Conservation (phyloP, 2,113 vertebrate species). For the Urocynchramus pylzowi region DNA sequence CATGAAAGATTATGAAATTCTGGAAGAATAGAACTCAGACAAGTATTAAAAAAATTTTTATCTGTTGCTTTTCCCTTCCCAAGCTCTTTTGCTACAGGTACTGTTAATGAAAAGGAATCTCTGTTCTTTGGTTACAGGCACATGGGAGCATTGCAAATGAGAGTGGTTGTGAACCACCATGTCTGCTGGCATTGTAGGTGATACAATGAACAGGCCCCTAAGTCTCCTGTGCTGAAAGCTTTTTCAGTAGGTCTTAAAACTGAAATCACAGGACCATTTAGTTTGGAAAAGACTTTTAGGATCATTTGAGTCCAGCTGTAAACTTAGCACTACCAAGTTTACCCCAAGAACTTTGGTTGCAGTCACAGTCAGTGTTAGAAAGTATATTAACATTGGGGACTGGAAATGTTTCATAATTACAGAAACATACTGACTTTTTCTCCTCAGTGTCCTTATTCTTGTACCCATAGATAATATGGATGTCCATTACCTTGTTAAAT, state of each 20-base stretch:
- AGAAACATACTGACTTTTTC: not conserved
- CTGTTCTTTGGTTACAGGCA: not conserved
- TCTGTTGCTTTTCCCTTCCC: not conserved
- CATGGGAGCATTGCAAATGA: not conserved
- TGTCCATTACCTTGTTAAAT: not conserved
- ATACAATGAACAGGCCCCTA: not conserved
- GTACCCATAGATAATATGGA: not conserved
- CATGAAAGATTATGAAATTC: not conserved
- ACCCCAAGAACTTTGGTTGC: not conserved
- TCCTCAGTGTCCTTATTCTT: not conserved
- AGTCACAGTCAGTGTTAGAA: not conserved
- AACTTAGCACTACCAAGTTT: not conserved
- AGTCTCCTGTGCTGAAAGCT: not conserved
- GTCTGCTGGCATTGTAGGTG: not conserved
- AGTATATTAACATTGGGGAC: not conserved
- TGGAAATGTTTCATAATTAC: not conserved
- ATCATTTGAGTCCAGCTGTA: fast-evolving
- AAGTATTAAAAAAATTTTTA: not conserved
- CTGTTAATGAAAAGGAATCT: not conserved
- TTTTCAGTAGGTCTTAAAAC: not conserved
- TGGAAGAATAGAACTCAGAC: not conserved
- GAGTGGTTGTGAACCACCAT: not conserved
- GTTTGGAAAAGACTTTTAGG: not conserved
- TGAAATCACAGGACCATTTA: not conserved
- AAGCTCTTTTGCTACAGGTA: not conserved